Conservation (phyloP, 2,797 vertebrate genomes). For the Ara ararauna region DNA sequence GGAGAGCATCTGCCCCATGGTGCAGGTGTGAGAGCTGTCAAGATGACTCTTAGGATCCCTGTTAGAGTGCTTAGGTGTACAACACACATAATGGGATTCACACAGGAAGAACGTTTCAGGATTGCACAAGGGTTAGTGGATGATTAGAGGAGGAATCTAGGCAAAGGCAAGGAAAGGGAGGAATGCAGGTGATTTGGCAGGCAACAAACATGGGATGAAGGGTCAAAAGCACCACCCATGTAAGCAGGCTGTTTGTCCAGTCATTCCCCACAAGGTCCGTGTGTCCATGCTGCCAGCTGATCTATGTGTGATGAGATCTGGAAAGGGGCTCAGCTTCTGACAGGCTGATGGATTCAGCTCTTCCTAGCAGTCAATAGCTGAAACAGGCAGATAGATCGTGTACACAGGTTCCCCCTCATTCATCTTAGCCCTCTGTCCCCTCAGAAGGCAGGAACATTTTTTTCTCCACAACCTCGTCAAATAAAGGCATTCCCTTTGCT, state of each 20-base stretch:
- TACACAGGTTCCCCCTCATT: neutral
- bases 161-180: neutral
- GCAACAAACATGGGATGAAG: neutral
- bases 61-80: neutral
- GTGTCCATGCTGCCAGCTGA: neutral
- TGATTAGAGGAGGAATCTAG: too few species aligned
- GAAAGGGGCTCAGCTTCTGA: neutral
- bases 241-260: neutral
- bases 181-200: neutral
- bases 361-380: neutral
- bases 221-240: neutral
- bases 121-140: too few species aligned
- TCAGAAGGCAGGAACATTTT: neutral
- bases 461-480: neutral
- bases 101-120: neutral
- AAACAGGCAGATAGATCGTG: accelerated
- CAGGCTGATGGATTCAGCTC: neutral
- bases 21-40: neutral
- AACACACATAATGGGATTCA: neutral
- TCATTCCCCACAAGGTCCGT: neutral
- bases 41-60: neutral
- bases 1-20: neutral
- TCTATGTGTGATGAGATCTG: neutral
- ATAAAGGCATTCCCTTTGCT: neutral
- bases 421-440: neutral